Percentiles rank a stretch among this genome's conserved stretches.
Evolutionary conservation across 37 sponge, comb jelly and placozoan genomes (phyloP).

Genomic region (Spongia lamella): DNA sequence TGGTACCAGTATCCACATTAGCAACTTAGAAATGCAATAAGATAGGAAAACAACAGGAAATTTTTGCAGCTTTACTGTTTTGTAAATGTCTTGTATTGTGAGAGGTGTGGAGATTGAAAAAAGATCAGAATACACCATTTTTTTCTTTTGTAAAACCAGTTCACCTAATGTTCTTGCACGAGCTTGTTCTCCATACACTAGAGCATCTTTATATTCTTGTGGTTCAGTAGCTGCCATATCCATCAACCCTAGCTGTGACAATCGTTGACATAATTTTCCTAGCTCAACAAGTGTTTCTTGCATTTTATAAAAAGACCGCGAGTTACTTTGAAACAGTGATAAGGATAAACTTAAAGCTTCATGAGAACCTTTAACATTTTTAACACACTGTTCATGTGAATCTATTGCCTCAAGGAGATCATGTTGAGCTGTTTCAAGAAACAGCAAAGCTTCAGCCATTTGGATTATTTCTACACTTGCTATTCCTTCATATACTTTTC

Average conservation of each 20-base stretch:
- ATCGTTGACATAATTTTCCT: constrained; percentile 12
- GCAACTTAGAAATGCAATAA: constrained; percentile 56
- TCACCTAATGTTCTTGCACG: constrained; percentile 70
- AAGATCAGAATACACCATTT: background rate
- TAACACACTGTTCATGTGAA: constrained; percentile 44
- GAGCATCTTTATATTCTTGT: constrained; percentile 29
- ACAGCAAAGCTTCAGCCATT: too few relatives aligned
- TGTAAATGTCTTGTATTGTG: too few relatives aligned
- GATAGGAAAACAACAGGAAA: constrained; percentile 54
- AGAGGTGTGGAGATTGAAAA: too few relatives aligned
- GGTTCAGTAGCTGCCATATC: too few relatives aligned
- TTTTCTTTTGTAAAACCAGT: constrained; percentile 54
- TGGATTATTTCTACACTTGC: too few relatives aligned
- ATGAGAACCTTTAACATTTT: constrained; percentile 58
- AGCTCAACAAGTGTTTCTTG: constrained; percentile 28
- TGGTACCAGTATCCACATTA: constrained; percentile 62
- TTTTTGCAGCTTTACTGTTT: too few relatives aligned
- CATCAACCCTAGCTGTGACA: constrained; percentile 28
- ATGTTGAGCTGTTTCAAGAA: too few relatives aligned
- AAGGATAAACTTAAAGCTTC: constrained; percentile 59
- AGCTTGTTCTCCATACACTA: constrained; percentile 70
- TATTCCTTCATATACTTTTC: background rate
- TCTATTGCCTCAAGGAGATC: constrained; percentile 40
- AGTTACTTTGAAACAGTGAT: constrained; percentile 68
- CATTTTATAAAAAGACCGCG: constrained; percentile 58